These are phyloP conservation scores for Toxotes chatareus DNA, from an alignment of 2,113 vertebrate species.

Conservation along the genomic window DNA sequence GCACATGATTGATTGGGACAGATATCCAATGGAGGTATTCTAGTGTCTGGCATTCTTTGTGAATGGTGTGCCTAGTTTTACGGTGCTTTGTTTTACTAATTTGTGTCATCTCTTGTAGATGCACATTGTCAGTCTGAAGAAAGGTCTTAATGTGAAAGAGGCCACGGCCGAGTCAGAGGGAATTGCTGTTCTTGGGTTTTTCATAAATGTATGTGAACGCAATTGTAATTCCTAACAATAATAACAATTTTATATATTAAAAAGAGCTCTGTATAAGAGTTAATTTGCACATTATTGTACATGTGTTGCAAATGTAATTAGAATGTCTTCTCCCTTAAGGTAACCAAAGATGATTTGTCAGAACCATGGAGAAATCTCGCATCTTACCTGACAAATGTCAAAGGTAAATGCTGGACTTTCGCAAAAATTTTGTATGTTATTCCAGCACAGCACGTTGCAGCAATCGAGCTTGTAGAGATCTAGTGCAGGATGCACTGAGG, in stretches of 20 bases:
- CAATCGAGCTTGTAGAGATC: too few species aligned
- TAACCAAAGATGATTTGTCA: constrained; percentile 42
- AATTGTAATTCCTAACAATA: neutral
- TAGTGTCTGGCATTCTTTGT: neutral
- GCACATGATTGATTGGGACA: constrained; percentile 73
- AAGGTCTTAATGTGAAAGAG: constrained; percentile 32
- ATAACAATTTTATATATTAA: too few species aligned
- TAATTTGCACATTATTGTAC: neutral
- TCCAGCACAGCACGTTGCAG: neutral
- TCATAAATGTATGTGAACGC: constrained; percentile 68
- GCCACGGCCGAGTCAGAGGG: constrained; percentile 51
- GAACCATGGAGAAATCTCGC: constrained; percentile 56
- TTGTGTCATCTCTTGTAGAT: constrained; percentile 59
- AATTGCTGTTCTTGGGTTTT: constrained; percentile 77
- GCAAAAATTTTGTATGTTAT: too few species aligned
- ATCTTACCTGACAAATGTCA: constrained; percentile 50
- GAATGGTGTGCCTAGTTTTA: neutral
- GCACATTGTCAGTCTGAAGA: constrained; percentile 80
- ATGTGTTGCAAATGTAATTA: neutral
- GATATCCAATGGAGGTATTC: constrained; percentile 82
- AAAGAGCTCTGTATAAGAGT: neutral
- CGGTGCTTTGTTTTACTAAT: neutral
- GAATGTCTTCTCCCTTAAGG: constrained; percentile 41
- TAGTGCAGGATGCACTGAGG: too few species aligned
- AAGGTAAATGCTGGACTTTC: too few species aligned